A percentile compares a stretch with the other conserved stretches of the same genome.
These are phyloP conservation scores for Ataeniobius toweri DNA, from an alignment of 2,797 vertebrate species.

Conservation along the genomic window DNA sequence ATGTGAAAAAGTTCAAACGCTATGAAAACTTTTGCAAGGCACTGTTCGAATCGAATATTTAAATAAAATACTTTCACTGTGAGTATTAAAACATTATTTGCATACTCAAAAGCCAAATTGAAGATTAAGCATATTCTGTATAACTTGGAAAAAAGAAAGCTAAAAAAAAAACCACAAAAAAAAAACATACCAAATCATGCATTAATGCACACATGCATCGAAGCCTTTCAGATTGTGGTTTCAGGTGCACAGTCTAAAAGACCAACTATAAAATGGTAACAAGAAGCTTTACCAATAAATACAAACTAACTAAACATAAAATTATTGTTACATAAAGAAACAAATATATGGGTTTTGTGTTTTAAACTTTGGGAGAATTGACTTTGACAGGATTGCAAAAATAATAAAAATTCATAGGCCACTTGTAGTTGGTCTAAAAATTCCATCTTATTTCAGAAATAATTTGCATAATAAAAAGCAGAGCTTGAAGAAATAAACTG, in stretches of 20 bases:
- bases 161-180: conserved; percentile 32
- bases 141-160: conserved; percentile 27
- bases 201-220: conserved; percentile 70
- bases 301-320: conserved; percentile 36
- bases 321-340: conserved; percentile 38
- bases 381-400: conserved; percentile 37
- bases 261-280: conserved; percentile 48
- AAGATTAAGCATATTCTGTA: conserved; percentile 12
- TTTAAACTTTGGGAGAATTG: conserved; percentile 28
- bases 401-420: conserved; percentile 41
- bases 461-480: conserved; percentile 48
- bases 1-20: background rate
- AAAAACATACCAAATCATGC: conserved; percentile 61
- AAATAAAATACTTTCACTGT: background rate
- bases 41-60: background rate
- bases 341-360: conserved; percentile 8
- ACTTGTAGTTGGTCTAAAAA: conserved; percentile 27
- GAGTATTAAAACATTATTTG: conserved; percentile 4
- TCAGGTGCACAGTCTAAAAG: conserved; percentile 62
- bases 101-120: conserved; percentile 23
- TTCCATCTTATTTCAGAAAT: conserved; percentile 35
- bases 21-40: background rate
- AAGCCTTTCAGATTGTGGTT: conserved; percentile 51
- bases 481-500: conserved; percentile 19
- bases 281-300: conserved; percentile 47